A percentile compares a stretch with the other conserved stretches of the same genome.
Evolutionary conservation across 1,140 invertebrate species (phyloP).

Genomic region (Drosophila sp.): DNA sequence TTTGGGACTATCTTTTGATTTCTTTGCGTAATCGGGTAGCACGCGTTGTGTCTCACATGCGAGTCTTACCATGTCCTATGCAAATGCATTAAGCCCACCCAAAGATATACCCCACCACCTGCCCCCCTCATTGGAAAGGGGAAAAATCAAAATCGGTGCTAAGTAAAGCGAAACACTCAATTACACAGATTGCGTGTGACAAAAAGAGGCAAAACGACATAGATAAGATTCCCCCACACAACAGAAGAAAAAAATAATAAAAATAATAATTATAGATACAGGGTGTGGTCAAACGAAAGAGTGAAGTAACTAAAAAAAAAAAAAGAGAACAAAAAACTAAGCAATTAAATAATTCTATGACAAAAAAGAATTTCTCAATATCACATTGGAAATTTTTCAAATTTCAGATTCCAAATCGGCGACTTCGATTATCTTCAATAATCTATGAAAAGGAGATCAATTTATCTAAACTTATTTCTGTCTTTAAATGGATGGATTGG

Average conservation of each 20-base stretch:
- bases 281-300: constrained; percentile 34
- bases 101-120: neutral
- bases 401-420: too few relatives aligned
- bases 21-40: constrained; percentile 2
- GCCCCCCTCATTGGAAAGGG: neutral
- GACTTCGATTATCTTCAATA: too few relatives aligned
- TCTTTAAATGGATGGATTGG: too few relatives aligned
- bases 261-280: constrained; percentile 34
- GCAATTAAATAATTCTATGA: neutral
- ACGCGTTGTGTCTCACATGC: neutral
- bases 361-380: too few relatives aligned
- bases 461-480: too few relatives aligned
- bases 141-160: constrained; percentile 38
- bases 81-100: constrained; percentile 30
- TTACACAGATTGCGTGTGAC: constrained; percentile 71
- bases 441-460: too few relatives aligned
- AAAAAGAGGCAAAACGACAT: constrained; percentile 46
- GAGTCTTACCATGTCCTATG: constrained; percentile 31
- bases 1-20: neutral
- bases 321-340: neutral
- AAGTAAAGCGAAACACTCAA: constrained; percentile 56
- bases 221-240: constrained; percentile 60
- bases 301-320: neutral
- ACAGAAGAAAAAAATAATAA: neutral
- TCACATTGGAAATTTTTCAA: too few relatives aligned